Percentiles rank a stretch among this genome's conserved stretches.
Conservation (phyloP, 2,113 vertebrate species). For the Egretta garzetta region DNA sequence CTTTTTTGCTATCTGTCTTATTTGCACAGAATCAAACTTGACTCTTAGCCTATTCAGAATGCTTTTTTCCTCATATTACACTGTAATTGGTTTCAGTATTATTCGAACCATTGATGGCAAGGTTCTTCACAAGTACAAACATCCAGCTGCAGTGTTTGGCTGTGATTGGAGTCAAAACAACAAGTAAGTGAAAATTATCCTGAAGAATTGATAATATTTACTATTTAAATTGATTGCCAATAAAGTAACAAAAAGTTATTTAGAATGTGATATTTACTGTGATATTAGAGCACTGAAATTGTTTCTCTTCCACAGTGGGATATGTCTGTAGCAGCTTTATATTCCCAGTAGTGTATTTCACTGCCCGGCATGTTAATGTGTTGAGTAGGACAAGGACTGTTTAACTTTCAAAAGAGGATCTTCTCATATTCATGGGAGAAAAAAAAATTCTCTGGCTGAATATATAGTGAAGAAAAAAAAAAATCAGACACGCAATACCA, state of each 20-base stretch:
- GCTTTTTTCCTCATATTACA: background rate
- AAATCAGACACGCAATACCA: background rate
- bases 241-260: background rate
- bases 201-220: background rate
- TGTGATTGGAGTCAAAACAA: slow-evolving; percentile 99
- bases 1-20: background rate
- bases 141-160: slow-evolving; percentile 95
- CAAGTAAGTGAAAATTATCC: slow-evolving; percentile 82
- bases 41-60: background rate
- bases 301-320: background rate
- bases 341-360: background rate
- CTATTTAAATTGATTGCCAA: background rate
- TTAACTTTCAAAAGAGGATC: background rate
- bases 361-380: background rate
- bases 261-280: background rate
- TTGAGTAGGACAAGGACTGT: background rate
- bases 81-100: slow-evolving; percentile 81
- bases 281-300: background rate
- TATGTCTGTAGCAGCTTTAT: background rate
- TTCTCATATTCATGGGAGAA: background rate
- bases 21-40: background rate
- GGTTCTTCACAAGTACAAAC: slow-evolving; percentile 94
- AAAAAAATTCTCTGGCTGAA: background rate
- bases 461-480: rapidly evolving
- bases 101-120: slow-evolving; percentile 92